These are phyloP conservation scores for Heliconius melpomene DNA, from an alignment of 1,140 invertebrate species.

Conservation along the genomic window DNA sequence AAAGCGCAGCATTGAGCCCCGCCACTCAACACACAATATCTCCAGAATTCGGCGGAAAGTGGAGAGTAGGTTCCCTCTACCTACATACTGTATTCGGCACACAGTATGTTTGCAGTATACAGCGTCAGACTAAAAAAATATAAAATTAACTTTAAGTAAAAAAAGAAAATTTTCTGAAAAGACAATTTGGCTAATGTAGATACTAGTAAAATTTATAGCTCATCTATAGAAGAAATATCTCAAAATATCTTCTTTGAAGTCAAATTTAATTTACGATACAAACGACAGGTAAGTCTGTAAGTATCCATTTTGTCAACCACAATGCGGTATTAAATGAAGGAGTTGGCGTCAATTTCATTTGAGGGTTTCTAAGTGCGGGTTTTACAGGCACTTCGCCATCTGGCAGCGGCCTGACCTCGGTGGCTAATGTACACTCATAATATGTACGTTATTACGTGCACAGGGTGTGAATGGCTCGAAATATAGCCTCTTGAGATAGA, in stretches of 20 bases:
- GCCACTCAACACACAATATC: too few relatives aligned
- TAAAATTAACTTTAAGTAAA: too few relatives aligned
- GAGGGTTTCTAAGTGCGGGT: conserved; percentile 33
- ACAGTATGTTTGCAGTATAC: too few relatives aligned
- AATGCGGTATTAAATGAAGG: conserved; percentile 28
- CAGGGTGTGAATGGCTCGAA: conserved; percentile 38
- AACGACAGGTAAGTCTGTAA: conserved; percentile 2
- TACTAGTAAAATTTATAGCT: neutral
- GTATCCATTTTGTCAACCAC: conserved; percentile 18
- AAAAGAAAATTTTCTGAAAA: neutral
- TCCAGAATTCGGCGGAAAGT: too few relatives aligned
- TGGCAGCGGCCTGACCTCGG: conserved; percentile 39
- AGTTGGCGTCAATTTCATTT: conserved; percentile 36
- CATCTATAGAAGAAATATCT: neutral
- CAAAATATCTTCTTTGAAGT: neutral
- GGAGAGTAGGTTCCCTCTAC: too few relatives aligned
- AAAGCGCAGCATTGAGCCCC: too few relatives aligned
- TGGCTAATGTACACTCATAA: conserved; percentile 14
- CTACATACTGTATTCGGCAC: too few relatives aligned
- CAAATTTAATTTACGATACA: conserved; percentile 1
- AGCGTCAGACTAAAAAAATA: too few relatives aligned
- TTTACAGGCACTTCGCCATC: conserved; percentile 43
- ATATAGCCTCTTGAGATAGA: conserved; percentile 35
- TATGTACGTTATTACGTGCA: conserved; percentile 17
- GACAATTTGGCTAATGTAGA: too few relatives aligned